Base-by-base conservation (phyloP, 2,888 invertebrate genomes). In the Megastigmus dorsalis region DNA sequence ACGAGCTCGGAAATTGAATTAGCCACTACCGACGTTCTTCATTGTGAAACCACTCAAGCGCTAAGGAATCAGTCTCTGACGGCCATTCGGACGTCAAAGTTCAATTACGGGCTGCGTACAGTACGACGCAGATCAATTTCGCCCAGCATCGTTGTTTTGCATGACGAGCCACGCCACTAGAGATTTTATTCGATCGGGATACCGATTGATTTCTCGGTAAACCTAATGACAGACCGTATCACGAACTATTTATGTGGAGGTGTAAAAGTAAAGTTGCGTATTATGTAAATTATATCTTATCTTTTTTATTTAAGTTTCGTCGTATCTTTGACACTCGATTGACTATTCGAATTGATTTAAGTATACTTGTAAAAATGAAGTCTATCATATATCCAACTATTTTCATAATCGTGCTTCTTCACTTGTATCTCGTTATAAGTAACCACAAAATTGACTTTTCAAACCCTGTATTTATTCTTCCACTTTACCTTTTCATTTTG, bases 1-100 rank as follows among this genome's bases (percentile, higher is more conserved):
- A 73, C 70, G 78, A 77, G 65, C 71, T 60, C 67, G 72, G 69
- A 79, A 79, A 82, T 82, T 82, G 80, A 82, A 82, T 82, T 80
- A 81, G 76, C 78, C 77, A 77, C 70, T 74, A 77, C 78, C 76
- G 78, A 55, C 65, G 69, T 54, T 71, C 70, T 75, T 74, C 70
- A 75, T 75, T 75, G 76, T 75, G 67, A 73, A 76, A 50, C 75
- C 75, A 74, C 74, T 66, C 75, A 66, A 69, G 77, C 76, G 65
- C 74, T 79, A 76, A 77, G 78, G 77, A 78, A 75, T 75, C 74
- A 68, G 41, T 52, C 78, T 69, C 45, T 72, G 67, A 57, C 75
- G 77, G 71, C 77, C 77, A 76, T 78, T 75, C 77, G 75, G 74
- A 66, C 74, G 77, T 76, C 77, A 74, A 78, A 76, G 71, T 77